Conservation (phyloP, 1,140 invertebrate species). For the Ptiloglossa arizonensis region DNA sequence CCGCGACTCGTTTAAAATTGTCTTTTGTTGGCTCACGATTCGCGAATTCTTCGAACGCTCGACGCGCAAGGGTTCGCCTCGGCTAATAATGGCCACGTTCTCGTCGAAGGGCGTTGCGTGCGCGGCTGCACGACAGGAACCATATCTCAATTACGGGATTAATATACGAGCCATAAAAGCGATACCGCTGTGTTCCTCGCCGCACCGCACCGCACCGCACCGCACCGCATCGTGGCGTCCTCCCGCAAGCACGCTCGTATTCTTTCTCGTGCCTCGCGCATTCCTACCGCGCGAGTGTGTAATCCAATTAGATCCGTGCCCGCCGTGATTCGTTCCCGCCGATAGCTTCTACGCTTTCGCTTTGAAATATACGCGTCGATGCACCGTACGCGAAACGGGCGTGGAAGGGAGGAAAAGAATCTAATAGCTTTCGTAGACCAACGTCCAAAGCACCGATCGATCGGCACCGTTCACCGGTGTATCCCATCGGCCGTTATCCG, state of each 20-base stretch:
- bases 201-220: too few species aligned
- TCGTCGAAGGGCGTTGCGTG: slow-evolving; percentile 66
- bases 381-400: too few species aligned
- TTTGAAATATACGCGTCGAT: neutral
- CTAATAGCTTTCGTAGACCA: neutral
- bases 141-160: slow-evolving; percentile 75
- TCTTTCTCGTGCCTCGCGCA: slow-evolving; percentile 58
- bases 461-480: too few species aligned
- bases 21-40: slow-evolving; percentile 2
- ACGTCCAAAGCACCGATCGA: neutral
- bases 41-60: slow-evolving; percentile 18
- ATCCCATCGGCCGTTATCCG: too few species aligned
- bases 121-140: slow-evolving; percentile 59
- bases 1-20: neutral
- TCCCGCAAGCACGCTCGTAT: slow-evolving; percentile 47
- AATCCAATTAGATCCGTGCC: slow-evolving; percentile 71
- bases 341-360: slow-evolving; percentile 17
- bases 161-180: slow-evolving; percentile 74
- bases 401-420: neutral
- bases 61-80: slow-evolving; percentile 42
- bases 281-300: slow-evolving; percentile 63
- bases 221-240: too few species aligned
- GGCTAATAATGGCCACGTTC: slow-evolving; percentile 67
- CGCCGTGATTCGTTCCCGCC: slow-evolving; percentile 34
- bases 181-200: slow-evolving; percentile 52